Evolutionary conservation across 64 coral and sea anemone species (phyloP), one percentile per base, ranked within the genome.

Genomic region (Montipora efflorescens): DNA sequence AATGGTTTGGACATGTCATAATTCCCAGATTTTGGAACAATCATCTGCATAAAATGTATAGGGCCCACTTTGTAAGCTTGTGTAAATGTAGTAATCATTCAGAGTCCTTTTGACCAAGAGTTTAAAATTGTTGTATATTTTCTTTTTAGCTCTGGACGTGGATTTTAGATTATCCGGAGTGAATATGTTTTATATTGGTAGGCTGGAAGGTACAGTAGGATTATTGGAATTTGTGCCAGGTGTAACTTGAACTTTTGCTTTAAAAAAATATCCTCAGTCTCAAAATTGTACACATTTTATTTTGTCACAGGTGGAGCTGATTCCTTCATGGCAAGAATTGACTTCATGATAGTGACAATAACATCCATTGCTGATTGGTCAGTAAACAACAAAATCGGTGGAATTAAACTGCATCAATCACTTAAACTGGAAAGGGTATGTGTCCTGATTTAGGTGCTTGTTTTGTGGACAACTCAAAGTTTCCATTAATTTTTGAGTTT

Each of bases 131-230:
- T 20, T 28, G 43, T 4, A 66, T 85, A 67, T 49, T 89, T 80
- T 53, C 73, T 20, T 48, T 74, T 0, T 57, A 95, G 96, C 62
- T 47, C 21, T 98, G 45, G 92, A 98, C 4, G 55, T 79, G 58
- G 93, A 98, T n/a, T 43, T 95, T 67, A 75, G 89, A 25, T 52
- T 98, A 62, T n/a, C 52, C 75, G 96, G 78, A 20, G 66, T 95
- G 59, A 98, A 98, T 45, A 8, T 95, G 45, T 98, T 98, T 78
- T 98, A 95, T 70, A 90, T 98, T 25, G 96, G 96, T 74, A 74
- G 81, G 73, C 14, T 71, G 48, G 93, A 95, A 48, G 93, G 93
- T 95, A 36, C 36, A 36, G 36, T 36, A 84, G 78, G 57, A 58
- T 18, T 43, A 49, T 21, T 13, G 68, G 18, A 66, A 5, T 68